phyloP scores from a whole-genome alignment of 2,888 invertebrate species.

The Tinea pellionella region DNA sequence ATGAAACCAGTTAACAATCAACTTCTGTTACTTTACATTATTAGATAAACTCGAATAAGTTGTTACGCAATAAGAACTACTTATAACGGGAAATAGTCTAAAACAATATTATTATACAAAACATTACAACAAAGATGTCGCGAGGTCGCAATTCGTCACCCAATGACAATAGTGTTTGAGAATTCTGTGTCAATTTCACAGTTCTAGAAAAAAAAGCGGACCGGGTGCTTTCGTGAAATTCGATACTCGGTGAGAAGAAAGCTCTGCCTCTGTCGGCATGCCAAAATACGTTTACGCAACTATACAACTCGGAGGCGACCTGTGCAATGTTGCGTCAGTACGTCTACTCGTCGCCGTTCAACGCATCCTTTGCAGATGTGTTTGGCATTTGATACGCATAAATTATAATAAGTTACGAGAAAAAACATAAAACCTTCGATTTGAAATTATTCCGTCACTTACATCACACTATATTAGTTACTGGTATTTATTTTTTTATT shows the following conservation, averaged over 20 bases:
- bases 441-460: background rate
- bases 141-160: slow-evolving; percentile 9
- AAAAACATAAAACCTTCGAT: slow-evolving; percentile 6
- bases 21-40: background rate
- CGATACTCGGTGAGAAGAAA: slow-evolving; percentile 4
- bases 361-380: slow-evolving; percentile 2
- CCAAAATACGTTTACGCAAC: slow-evolving; percentile 8
- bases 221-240: slow-evolving; percentile 10
- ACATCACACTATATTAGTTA: too few species aligned
- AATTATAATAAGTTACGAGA: background rate
- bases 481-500: too few species aligned
- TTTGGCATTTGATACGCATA: slow-evolving; percentile 7
- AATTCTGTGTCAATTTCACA: slow-evolving; percentile 12
- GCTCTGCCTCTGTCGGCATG: background rate
- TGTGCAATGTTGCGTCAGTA: slow-evolving; percentile 3
- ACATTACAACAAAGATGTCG: background rate
- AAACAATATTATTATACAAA: background rate
- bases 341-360: background rate
- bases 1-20: background rate
- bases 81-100: background rate
- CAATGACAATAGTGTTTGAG: background rate
- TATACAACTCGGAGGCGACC: background rate
- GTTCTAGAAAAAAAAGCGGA: background rate
- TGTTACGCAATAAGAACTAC: background rate
- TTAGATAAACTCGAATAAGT: background rate